Conservation (phyloP, 2,888 invertebrate species). For the Kuschelorhynchus macadamiae region DNA sequence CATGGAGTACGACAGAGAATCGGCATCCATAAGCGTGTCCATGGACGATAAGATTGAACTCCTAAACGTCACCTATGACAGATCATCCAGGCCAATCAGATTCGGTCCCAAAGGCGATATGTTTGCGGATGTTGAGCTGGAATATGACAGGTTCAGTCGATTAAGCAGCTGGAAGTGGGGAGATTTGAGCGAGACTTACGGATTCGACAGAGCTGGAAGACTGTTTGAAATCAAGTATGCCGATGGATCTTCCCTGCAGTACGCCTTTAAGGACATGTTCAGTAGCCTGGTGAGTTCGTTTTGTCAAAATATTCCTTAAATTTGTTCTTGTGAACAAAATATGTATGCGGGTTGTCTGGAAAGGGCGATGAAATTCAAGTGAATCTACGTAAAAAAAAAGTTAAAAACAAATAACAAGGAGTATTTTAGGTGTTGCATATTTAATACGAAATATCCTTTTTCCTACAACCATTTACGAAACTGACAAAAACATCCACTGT, state of each 20-base stretch:
- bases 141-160: constrained; percentile 92
- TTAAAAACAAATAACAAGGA: too few relatives aligned
- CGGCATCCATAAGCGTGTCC: constrained; percentile 87
- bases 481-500: too few relatives aligned
- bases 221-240: constrained; percentile 92
- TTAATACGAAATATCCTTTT: too few relatives aligned
- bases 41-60: constrained; percentile 90
- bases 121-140: constrained; percentile 90
- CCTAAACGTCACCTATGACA: constrained; percentile 89
- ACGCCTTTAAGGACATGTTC: constrained; percentile 93
- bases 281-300: constrained; percentile 77
- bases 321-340: too few relatives aligned
- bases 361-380: too few relatives aligned
- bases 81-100: constrained; percentile 86
- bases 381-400: too few relatives aligned
- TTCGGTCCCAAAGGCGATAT: constrained; percentile 90
- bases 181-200: constrained; percentile 89
- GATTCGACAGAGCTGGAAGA: constrained; percentile 91
- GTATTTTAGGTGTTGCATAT: too few relatives aligned
- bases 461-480: too few relatives aligned
- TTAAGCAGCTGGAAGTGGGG: constrained; percentile 95
- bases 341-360: too few relatives aligned
- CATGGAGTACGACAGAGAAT: constrained; percentile 91
- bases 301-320: too few relatives aligned
- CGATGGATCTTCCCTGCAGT: constrained; percentile 91